Base-by-base conservation (phyloP, 2,113 vertebrate genomes). In the Oreocharis arfaki region DNA sequence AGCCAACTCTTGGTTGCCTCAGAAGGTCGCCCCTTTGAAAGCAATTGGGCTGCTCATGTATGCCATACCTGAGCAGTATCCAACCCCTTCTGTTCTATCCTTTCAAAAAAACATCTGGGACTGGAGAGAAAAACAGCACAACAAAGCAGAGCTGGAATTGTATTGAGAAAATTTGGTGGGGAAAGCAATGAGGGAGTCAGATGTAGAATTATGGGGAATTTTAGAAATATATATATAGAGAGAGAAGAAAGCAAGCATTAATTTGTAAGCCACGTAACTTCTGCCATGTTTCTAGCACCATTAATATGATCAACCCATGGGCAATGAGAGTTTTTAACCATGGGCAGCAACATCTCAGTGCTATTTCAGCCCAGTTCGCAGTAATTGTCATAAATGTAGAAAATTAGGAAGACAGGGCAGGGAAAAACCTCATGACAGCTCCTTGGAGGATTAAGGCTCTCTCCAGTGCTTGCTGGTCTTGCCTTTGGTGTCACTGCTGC, bases 1-100 rank as follows among this genome's bases (percentile, higher is more conserved):
- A 94, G 85, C 60, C 93, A 91, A 55, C 60, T 90, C 86, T 95
- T 92, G 90, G 44, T 93, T 92, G 77, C 80, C 80, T 89, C 76
- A 74, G 78, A 55, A 87, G 86, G 84, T 41, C 27, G 56, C 65
- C 69, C 28, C 61, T 96, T 79, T 89, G 88, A 89, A 96, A 90
- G 60, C 49, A 71, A 81, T 49, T 52, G 86, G 83, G 65, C 86
- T 92, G 30, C 60, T 92, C 2, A 0, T 70, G 82, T 95, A 33
- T 7, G 0, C 96, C 68, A 60, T 53, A 84, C 49, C 57, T 49
- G 61, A 84, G 80, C 73, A 46, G 26, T 32, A 16, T 28, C 73
- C 71, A 82, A 49, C 56, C 79, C 37, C 37, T 90, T 8, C 5
- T 65, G 60, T 70, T 78, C 60, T 21, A 68, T 16, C 37, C 35